Evolutionary conservation across 35 echinoderm and acorn worm genomes (phyloP).

Genomic region (Anneissia japonica): DNA sequence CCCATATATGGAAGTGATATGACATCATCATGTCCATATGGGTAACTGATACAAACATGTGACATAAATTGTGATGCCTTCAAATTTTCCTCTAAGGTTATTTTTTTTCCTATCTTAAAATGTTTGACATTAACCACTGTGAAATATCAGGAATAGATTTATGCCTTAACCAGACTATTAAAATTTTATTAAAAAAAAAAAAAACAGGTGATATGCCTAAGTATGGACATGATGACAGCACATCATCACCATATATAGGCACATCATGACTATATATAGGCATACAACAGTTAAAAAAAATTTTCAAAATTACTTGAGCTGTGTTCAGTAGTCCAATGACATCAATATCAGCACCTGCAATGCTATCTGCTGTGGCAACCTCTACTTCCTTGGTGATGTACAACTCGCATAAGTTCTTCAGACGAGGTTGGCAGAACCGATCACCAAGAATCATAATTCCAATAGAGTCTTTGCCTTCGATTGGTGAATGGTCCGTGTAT

Average conservation of each 20-base stretch:
- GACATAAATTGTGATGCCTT: too few species aligned
- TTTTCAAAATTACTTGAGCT: slow-evolving; percentile 26
- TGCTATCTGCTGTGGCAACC: slow-evolving; percentile 21
- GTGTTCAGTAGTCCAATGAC: slow-evolving; percentile 47
- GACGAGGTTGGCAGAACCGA: slow-evolving; percentile 41
- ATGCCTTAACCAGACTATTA: background rate
- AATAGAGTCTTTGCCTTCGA: slow-evolving; percentile 54
- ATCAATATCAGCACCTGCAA: slow-evolving; percentile 71
- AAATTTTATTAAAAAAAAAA: background rate
- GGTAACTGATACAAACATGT: too few species aligned
- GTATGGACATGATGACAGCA: background rate
- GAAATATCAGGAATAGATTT: background rate
- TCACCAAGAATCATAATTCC: slow-evolving; percentile 47
- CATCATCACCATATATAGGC: background rate
- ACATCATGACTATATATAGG: background rate
- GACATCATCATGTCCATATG: too few species aligned
- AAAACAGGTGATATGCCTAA: background rate
- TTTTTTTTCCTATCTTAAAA: too few species aligned
- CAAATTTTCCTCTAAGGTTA: too few species aligned
- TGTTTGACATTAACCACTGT: background rate
- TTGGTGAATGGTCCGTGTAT: slow-evolving; percentile 77
- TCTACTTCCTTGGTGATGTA: slow-evolving; percentile 79
- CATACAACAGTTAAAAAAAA: background rate
- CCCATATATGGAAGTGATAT: too few species aligned
- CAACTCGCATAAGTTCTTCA: slow-evolving; percentile 68